Conservation (phyloP, 2,797 vertebrate genomes). For the Pampus argenteus region DNA sequence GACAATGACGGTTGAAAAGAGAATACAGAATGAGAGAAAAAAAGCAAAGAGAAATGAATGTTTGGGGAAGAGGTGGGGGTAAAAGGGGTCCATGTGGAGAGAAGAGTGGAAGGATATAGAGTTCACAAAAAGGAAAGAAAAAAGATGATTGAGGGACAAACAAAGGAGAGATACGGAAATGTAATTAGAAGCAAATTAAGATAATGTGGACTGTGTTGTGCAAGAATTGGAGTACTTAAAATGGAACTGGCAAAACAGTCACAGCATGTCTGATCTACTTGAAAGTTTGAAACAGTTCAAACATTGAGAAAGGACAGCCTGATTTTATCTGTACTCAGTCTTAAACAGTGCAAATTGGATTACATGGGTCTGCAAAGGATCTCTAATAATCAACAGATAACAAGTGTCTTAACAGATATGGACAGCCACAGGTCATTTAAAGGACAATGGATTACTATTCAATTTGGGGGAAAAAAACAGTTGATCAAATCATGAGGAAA, state of each 20-base stretch:
- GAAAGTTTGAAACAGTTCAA: conserved; percentile 57
- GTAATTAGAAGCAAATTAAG: conserved; percentile 55
- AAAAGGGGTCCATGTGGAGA: conserved; percentile 19
- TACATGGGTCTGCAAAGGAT: conserved; percentile 56
- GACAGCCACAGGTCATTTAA: conserved; percentile 41
- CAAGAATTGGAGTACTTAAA: conserved; percentile 42
- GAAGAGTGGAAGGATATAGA: not conserved
- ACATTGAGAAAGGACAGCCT: conserved; percentile 36
- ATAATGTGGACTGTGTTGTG: conserved; percentile 35
- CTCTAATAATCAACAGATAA: conserved; percentile 60
- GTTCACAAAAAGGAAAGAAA: conserved; percentile 14
- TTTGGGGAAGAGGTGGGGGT: conserved; percentile 12
- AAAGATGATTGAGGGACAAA: conserved; percentile 46
- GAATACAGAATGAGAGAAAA: conserved; percentile 7
- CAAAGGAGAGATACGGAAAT: conserved; percentile 55
- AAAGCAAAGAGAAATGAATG: conserved; percentile 25
- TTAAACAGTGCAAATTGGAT: conserved; percentile 62
- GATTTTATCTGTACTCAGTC: conserved; percentile 60
- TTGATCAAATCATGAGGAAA: conserved; percentile 15
- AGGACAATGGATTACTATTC: conserved; percentile 42
- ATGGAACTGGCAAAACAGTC: conserved; percentile 37
- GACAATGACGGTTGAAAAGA: conserved; percentile 39
- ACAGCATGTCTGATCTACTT: conserved; percentile 36
- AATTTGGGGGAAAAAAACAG: conserved; percentile 16
- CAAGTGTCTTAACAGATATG: conserved; percentile 53